Evolutionary conservation across 2,113 vertebrate species (phyloP).

Genomic region (Pachypanchax playfairii): DNA sequence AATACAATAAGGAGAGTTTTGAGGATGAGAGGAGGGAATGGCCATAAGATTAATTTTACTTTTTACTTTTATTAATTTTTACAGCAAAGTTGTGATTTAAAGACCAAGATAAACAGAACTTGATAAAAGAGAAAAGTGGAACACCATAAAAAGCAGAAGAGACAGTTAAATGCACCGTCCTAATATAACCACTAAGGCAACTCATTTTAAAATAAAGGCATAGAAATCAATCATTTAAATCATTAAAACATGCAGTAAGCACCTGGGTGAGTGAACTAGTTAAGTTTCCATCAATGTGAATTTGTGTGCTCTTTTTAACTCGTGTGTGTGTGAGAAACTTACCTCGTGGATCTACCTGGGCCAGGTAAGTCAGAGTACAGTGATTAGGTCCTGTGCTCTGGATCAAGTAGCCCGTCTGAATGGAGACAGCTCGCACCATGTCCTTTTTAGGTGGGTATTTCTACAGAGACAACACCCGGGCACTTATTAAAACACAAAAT

Average conservation of each 20-base stretch:
- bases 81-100: constrained; percentile 2
- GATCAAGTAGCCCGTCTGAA: constrained; percentile 94
- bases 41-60: no score
- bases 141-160: background rate
- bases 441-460: constrained; percentile 95
- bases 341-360: constrained; percentile 95
- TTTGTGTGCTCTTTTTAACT: background rate
- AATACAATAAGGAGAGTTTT: no score
- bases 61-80: no score
- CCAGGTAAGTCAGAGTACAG: constrained; percentile 91
- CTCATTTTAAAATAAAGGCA: constrained; percentile 55
- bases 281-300: constrained; percentile 6
- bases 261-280: constrained; percentile 17
- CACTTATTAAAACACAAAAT: background rate
- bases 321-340: constrained; percentile 33
- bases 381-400: constrained; percentile 84
- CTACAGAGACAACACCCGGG: constrained; percentile 70
- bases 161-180: constrained; percentile 31
- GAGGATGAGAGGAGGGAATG: background rate
- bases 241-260: constrained; percentile 30
- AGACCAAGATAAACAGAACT: background rate
- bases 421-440: constrained; percentile 91
- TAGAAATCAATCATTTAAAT: constrained; percentile 61
- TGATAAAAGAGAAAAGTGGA: background rate
- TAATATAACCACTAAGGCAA: constrained; percentile 64